phyloP scores from a whole-genome alignment of 2,888 invertebrate species.

The Mallateleia sp. region DNA sequence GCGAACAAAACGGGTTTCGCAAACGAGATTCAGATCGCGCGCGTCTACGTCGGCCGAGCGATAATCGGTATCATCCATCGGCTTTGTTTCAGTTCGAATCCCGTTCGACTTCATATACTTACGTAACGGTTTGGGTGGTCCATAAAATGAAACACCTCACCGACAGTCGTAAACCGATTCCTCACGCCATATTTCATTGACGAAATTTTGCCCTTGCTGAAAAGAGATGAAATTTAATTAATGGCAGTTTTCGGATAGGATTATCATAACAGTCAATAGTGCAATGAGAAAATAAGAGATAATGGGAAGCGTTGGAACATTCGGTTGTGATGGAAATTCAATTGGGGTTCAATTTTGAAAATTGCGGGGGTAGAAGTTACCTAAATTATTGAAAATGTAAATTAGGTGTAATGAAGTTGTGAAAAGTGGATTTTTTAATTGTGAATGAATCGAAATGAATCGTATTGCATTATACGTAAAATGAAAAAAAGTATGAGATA shows the following conservation, averaged over 20 bases:
- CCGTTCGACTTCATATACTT: constrained; percentile 80
- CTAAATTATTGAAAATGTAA: too few species aligned
- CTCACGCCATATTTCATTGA: constrained; percentile 56
- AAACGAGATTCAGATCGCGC: constrained; percentile 83
- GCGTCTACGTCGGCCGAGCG: constrained; percentile 72
- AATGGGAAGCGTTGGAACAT: neutral
- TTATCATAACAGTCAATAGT: neutral
- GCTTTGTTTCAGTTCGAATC: constrained; percentile 80
- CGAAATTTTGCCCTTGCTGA: constrained; percentile 21
- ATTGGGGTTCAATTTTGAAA: too few species aligned
- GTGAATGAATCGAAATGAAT: too few species aligned
- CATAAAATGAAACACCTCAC: constrained; percentile 80
- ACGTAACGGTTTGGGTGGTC: constrained; percentile 86
- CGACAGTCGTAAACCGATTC: constrained; percentile 51
- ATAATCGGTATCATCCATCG: constrained; percentile 83
- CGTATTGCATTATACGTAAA: too few species aligned
- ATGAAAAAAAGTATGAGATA: too few species aligned
- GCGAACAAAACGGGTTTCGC: constrained; percentile 85
- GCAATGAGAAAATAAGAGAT: neutral
- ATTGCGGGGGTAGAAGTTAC: too few species aligned
- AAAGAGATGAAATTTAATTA: constrained; percentile 24
- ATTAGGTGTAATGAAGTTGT: too few species aligned
- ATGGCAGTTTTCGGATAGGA: neutral
- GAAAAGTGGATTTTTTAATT: too few species aligned
- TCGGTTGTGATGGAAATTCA: too few species aligned